Percentiles rank a stretch among this genome's conserved stretches.
Conservation (phyloP, 2,113 vertebrate genomes). For the Apteryx owenii region DNA sequence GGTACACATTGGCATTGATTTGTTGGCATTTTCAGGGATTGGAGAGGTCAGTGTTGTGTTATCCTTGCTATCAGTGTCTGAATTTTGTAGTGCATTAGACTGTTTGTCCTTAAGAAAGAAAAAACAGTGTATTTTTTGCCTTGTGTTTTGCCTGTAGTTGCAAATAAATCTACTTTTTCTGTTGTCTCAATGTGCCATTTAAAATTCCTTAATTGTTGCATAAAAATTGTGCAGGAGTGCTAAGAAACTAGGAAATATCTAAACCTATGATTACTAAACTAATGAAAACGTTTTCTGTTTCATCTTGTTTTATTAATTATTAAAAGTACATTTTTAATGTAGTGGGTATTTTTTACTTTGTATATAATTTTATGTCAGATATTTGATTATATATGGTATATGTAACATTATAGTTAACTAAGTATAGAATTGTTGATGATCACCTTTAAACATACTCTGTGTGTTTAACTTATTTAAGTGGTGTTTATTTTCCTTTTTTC, state of each 20-base stretch:
- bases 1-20: background rate
- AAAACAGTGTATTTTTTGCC: background rate
- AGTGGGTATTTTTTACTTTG: background rate
- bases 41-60: no score
- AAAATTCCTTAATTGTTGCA: background rate
- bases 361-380: background rate
- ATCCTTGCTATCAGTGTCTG: background rate
- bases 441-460: background rate
- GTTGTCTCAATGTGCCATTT: background rate
- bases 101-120: background rate
- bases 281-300: background rate
- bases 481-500: background rate
- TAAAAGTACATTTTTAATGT: background rate
- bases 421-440: background rate
- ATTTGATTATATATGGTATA: background rate
- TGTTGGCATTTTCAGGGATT: background rate
- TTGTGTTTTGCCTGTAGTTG: background rate
- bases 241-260: background rate
- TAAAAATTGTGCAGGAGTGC: background rate
- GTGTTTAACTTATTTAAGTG: background rate
- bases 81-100: background rate
- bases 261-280: background rate
- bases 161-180: background rate
- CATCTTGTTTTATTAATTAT: background rate
- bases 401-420: background rate